These are phyloP conservation scores for Epirrita christyi DNA, from an alignment of 2,888 invertebrate species.

Conservation along the genomic window DNA sequence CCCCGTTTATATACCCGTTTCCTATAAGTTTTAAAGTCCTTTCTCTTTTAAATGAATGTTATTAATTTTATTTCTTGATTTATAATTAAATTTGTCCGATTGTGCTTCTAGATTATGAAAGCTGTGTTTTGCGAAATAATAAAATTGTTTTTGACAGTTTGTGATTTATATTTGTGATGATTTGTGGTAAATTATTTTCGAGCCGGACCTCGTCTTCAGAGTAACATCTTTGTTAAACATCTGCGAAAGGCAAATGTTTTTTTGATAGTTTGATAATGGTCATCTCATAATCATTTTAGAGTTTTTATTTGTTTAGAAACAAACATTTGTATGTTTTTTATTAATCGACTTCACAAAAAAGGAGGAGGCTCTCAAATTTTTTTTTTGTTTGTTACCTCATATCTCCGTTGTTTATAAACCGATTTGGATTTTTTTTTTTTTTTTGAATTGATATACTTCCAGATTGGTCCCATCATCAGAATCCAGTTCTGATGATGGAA, in stretches of 20 bases:
- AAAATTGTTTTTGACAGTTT: conserved; percentile 37
- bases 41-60: conserved; percentile 50
- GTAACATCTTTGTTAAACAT: conserved; percentile 19
- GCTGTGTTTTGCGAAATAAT: conserved; percentile 34
- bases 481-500: too few species aligned
- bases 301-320: too few species aligned
- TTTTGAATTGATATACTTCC: too few species aligned
- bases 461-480: too few species aligned
- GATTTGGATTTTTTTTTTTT: too few species aligned
- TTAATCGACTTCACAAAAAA: too few species aligned
- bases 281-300: too few species aligned
- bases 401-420: too few species aligned
- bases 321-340: too few species aligned
- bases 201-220: conserved; percentile 3
- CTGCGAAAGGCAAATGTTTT: not conserved
- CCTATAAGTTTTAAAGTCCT: conserved; percentile 43
- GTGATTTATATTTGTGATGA: conserved; percentile 30
- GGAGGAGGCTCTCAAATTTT: too few species aligned
- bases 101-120: conserved; percentile 34
- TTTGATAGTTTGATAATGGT: too few species aligned
- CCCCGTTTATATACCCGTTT: conserved; percentile 38
- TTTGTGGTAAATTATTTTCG: conserved; percentile 22
- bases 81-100: conserved; percentile 39
- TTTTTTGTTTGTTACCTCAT: too few species aligned
- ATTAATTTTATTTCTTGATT: conserved; percentile 47